Conservation (phyloP, 2,113 vertebrate species). For the Solenodon paradoxus region DNA sequence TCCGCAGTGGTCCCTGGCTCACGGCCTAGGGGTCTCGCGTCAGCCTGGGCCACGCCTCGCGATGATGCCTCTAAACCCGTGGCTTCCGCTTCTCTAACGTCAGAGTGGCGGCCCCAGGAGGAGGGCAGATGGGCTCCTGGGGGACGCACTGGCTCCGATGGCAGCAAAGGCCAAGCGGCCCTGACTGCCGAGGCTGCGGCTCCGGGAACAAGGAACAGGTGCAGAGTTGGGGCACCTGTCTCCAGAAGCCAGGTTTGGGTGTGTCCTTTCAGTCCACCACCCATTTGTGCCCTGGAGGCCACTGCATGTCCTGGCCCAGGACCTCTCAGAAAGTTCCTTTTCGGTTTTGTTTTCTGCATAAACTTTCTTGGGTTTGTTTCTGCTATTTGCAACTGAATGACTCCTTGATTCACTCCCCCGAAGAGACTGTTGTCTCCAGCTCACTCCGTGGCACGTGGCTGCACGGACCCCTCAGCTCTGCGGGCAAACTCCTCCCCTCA, state of each 20-base stretch:
- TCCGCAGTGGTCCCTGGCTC: not conserved
- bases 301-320: not conserved
- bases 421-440: not conserved
- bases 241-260: not conserved
- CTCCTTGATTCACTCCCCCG: not conserved
- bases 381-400: not conserved
- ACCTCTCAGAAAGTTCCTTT: not conserved
- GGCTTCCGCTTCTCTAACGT: not conserved
- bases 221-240: not conserved
- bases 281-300: not conserved
- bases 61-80: not conserved
- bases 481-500: not conserved
- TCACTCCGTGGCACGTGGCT: not conserved
- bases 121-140: not conserved
- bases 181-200: not conserved
- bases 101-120: not conserved
- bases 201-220: not conserved
- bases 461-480: not conserved
- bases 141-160: not conserved
- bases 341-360: not conserved
- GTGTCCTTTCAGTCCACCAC: not conserved
- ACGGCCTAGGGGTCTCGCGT: not conserved
- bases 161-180: not conserved
- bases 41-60: accelerated
- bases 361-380: not conserved